These are phyloP conservation scores for Tanypteryx hageni DNA, from an alignment of 2,888 invertebrate species.

Conservation along the genomic window DNA sequence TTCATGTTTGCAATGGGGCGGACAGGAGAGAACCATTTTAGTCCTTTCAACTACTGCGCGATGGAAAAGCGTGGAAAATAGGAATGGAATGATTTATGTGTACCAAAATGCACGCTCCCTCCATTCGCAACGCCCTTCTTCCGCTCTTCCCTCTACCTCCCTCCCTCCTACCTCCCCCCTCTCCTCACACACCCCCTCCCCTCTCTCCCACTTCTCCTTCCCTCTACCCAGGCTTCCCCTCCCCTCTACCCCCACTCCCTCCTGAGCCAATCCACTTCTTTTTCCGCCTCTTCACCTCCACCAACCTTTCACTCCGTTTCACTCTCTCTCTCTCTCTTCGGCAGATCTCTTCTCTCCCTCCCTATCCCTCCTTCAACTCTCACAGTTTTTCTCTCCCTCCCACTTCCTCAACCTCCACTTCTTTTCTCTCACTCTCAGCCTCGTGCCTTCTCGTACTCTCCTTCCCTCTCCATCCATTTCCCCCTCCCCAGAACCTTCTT, in stretches of 20 bases:
- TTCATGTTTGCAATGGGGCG: background rate
- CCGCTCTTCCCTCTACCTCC: too few species aligned
- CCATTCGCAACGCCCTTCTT: too few species aligned
- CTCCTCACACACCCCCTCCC: too few species aligned
- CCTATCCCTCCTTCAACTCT: background rate
- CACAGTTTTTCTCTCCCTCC: background rate
- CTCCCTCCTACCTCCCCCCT: too few species aligned
- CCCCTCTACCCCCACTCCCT: too few species aligned
- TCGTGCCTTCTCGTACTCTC: background rate
- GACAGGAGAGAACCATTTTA: background rate
- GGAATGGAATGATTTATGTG: too few species aligned
- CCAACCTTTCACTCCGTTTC: too few species aligned
- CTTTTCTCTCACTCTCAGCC: background rate
- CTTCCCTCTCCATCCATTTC: background rate
- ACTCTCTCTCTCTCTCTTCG: background rate
- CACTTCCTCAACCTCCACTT: background rate
- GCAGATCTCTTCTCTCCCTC: background rate
- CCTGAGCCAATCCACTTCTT: too few species aligned
- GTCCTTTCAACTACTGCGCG: background rate
- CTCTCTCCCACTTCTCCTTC: too few species aligned
- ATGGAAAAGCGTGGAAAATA: background rate
- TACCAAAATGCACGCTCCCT: too few species aligned
- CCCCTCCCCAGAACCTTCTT: background rate
- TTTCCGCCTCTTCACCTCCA: too few species aligned
- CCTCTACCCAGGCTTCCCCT: too few species aligned